A percentile compares a stretch with the other conserved stretches of the same genome.
phyloP scores from a whole-genome alignment of 2,888 invertebrate genomes.

The Eupithecia subfuscata region DNA sequence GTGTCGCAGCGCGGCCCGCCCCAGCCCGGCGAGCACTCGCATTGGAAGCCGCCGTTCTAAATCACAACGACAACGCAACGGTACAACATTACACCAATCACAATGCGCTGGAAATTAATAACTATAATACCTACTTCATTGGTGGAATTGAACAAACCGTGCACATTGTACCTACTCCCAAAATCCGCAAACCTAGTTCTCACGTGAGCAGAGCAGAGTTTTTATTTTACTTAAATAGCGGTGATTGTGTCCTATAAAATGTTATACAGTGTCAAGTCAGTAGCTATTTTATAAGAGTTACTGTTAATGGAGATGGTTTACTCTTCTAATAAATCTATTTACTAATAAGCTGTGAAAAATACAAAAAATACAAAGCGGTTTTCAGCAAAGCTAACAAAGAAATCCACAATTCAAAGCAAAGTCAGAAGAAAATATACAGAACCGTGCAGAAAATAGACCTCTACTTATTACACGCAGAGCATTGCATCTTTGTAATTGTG shows the following conservation, averaged over 20 bases:
- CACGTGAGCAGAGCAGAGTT: background rate
- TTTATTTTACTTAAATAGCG: background rate
- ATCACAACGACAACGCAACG: background rate
- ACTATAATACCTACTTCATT: background rate
- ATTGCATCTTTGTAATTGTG: background rate
- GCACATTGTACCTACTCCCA: background rate
- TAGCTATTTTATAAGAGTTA: background rate
- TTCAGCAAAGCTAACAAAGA: background rate
- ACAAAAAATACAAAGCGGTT: background rate
- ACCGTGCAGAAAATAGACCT: background rate
- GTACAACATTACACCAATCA: background rate
- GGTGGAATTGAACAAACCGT: background rate
- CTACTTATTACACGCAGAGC: background rate
- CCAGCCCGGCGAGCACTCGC: conserved; percentile 89
- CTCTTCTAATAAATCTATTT: background rate
- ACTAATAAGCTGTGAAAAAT: background rate
- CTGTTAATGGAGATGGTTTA: background rate
- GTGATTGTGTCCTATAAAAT: background rate
- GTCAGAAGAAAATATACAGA: background rate
- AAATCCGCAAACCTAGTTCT: background rate
- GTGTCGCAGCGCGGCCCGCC: conserved; percentile 74
- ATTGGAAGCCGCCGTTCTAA: conserved; percentile 82
- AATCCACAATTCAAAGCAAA: background rate
- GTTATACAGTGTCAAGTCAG: background rate
- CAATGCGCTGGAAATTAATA: background rate